Conservation (phyloP, 2,113 vertebrate genomes). For the Pygoscelis adeliae region DNA sequence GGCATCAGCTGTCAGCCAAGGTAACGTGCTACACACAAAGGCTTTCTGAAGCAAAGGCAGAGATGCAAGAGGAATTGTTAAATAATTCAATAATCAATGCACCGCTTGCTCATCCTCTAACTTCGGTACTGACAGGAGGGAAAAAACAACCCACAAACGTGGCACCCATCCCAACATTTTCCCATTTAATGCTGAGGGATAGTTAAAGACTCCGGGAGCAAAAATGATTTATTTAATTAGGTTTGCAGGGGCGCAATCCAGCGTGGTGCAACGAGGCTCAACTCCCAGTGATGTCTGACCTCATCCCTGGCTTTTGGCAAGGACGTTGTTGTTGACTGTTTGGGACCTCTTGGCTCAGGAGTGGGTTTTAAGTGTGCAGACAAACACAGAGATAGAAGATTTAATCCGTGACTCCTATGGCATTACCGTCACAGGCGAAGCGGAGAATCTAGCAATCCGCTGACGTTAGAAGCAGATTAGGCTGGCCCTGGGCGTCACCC, state of each 20-base stretch:
- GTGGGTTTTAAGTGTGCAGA: background rate
- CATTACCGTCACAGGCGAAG: background rate
- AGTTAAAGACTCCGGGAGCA: background rate
- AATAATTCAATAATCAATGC: conserved; percentile 64
- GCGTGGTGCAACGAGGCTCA: background rate
- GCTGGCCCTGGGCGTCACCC: background rate
- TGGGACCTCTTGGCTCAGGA: background rate
- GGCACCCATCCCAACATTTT: background rate
- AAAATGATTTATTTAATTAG: background rate
- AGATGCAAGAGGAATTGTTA: background rate
- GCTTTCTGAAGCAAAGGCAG: background rate
- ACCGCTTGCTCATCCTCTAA: background rate
- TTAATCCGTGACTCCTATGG: background rate
- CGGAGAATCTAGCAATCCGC: background rate
- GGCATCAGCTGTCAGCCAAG: background rate
- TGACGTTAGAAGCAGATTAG: conserved; percentile 37
- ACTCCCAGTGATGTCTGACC: background rate
- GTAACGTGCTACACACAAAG: background rate
- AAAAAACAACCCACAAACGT: background rate
- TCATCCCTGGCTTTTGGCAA: background rate
- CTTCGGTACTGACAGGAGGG: background rate
- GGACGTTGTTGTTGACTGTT: background rate
- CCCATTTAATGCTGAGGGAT: background rate
- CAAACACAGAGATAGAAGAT: background rate
- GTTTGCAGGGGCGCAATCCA: background rate